Evolutionary conservation across 2,888 invertebrate genomes (phyloP).

Genomic region (Tetranychus truncatus): DNA sequence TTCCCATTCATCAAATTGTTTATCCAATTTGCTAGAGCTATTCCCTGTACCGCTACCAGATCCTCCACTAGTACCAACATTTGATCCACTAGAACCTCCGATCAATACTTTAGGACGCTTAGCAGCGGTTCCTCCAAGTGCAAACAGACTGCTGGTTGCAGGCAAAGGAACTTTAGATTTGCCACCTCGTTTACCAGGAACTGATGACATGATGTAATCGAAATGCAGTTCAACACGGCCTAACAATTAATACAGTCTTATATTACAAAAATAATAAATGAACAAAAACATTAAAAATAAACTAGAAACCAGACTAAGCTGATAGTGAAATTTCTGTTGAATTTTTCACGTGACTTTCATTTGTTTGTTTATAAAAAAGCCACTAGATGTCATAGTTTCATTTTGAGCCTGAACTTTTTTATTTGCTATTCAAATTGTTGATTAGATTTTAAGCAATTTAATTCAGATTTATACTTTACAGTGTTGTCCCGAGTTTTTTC

Average conservation of each 20-base stretch:
- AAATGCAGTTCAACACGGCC: too few species aligned
- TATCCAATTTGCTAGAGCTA: not conserved
- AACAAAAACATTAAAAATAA: not conserved
- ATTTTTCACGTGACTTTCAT: too few species aligned
- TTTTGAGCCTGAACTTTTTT: too few species aligned
- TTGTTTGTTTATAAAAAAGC: too few species aligned
- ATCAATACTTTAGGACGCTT: constrained; percentile 8
- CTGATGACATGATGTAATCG: not conserved
- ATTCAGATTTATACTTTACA: too few species aligned
- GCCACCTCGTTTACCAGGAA: constrained; percentile 4
- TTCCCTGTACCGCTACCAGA: not conserved
- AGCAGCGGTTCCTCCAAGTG: not conserved
- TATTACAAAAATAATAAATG: not conserved
- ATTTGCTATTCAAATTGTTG: too few species aligned
- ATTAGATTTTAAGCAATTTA: too few species aligned
- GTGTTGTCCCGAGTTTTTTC: too few species aligned
- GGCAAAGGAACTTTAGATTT: constrained; percentile 9
- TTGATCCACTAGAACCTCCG: not conserved
- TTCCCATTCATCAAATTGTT: constrained; percentile 6
- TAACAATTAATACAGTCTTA: not conserved
- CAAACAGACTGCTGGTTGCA: not conserved
- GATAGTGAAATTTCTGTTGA: too few species aligned
- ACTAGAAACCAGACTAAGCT: too few species aligned
- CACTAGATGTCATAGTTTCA: too few species aligned
- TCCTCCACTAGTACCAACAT: not conserved